Evolutionary conservation across 2,888 invertebrate genomes (phyloP).

Genomic region (Galerucella calmariensis): DNA sequence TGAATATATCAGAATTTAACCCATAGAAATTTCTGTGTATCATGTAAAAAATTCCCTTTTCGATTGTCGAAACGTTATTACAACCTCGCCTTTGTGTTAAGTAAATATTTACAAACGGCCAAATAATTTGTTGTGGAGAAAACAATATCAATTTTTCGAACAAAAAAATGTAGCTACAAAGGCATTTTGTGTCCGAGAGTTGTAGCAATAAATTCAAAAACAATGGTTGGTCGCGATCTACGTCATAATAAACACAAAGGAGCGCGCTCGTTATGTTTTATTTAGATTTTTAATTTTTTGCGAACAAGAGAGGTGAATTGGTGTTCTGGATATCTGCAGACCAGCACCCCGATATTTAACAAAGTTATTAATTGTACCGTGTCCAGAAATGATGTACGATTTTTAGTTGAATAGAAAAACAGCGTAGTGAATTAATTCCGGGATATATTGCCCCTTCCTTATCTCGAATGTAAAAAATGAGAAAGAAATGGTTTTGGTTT

Average conservation of each 20-base stretch:
- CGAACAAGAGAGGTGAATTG: conserved; percentile 56
- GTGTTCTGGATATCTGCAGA: conserved; percentile 52
- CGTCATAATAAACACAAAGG: conserved; percentile 60
- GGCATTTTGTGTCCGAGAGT: conserved; percentile 48
- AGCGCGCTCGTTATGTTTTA: conserved; percentile 61
- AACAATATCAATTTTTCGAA: conserved; percentile 52
- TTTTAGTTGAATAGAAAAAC: conserved; percentile 59
- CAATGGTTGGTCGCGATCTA: conserved; percentile 61
- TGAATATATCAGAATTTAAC: no score
- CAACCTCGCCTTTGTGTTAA: conserved; percentile 23
- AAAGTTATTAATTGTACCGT: conserved; percentile 61
- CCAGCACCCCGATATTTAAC: conserved; percentile 58
- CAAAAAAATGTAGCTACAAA: conserved; percentile 49
- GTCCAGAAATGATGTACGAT: conserved; percentile 59
- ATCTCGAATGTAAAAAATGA: neutral
- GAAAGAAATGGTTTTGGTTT: neutral
- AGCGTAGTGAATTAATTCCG: conserved; percentile 50
- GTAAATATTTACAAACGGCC: conserved; percentile 32
- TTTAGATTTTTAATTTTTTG: conserved; percentile 62
- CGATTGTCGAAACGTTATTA: conserved; percentile 13
- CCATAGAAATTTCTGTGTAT: conserved; percentile 10
- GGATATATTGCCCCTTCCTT: conserved; percentile 31
- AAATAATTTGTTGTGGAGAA: conserved; percentile 45
- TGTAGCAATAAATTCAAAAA: conserved; percentile 61
- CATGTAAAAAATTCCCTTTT: conserved; percentile 35